A percentile compares a stretch with the other conserved stretches of the same genome.
Conservation (phyloP, 2,113 vertebrate species). For the Drymodes brunneopygia region DNA sequence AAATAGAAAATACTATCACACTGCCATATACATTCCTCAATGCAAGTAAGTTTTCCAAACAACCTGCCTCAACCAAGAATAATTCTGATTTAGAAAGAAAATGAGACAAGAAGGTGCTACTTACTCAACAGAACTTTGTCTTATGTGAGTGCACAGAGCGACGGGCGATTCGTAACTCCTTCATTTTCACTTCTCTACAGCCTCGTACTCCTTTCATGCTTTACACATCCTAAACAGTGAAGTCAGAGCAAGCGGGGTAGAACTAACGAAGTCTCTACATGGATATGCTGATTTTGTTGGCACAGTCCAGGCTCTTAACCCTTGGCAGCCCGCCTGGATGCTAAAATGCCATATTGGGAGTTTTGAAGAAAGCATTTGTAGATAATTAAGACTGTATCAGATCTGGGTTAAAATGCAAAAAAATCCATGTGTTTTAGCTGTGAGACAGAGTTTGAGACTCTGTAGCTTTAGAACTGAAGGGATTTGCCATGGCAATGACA, state of each 20-base stretch:
- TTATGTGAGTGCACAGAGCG: background rate
- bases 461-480: fast-evolving
- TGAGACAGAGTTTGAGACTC: background rate
- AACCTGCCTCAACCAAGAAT: background rate
- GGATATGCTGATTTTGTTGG: background rate
- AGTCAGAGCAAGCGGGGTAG: background rate
- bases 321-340: background rate
- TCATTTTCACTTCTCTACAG: background rate
- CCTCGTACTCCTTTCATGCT: background rate
- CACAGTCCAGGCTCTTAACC: background rate
- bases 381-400: background rate
- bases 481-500: background rate
- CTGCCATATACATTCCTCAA: background rate
- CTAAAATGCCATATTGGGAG: background rate
- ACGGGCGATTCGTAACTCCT: background rate
- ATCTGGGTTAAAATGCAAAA: background rate
- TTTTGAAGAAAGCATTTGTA: background rate
- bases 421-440: background rate
- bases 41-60: background rate
- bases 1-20: background rate
- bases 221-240: background rate
- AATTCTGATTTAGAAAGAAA: background rate
- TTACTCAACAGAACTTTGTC: background rate
- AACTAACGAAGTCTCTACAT: background rate
- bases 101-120: background rate